Evolutionary conservation across 2,113 vertebrate species (phyloP).

Genomic region (Pitta sordida): DNA sequence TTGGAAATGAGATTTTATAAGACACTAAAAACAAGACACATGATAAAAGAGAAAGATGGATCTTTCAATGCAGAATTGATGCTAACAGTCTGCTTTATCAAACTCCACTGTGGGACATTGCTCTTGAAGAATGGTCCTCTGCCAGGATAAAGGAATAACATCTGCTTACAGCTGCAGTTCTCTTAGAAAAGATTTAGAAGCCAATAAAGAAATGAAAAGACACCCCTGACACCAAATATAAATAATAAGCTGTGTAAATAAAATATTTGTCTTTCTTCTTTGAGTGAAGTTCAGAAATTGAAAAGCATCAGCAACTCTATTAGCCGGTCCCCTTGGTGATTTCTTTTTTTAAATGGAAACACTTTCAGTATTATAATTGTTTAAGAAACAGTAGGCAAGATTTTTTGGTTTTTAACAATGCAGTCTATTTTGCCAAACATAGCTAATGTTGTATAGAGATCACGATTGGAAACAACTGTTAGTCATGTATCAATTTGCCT

Average conservation of each 20-base stretch:
- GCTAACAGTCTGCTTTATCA: not conserved
- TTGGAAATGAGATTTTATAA: not conserved
- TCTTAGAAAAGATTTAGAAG: not conserved
- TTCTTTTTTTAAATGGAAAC: conserved; percentile 27
- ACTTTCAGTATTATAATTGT: not conserved
- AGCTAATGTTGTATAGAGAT: not conserved
- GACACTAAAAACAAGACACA: not conserved
- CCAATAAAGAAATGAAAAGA: not conserved
- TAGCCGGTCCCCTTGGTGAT: not conserved
- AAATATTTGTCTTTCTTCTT: not conserved
- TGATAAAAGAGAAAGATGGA: not conserved
- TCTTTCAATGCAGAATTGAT: not conserved
- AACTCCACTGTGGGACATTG: not conserved
- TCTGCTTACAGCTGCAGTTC: not conserved
- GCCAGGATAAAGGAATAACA: not conserved
- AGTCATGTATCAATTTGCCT: not conserved
- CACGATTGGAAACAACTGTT: conserved; percentile 20
- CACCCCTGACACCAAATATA: not conserved
- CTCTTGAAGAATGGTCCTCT: not conserved
- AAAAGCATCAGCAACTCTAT: not conserved
- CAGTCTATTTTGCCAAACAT: not conserved
- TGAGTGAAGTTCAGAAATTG: not conserved
- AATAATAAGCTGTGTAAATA: conserved; percentile 1
- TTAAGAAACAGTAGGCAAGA: conserved; percentile 27
- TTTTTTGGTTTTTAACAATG: conserved; percentile 17